A percentile compares a stretch with the other conserved stretches of the same genome.
Evolutionary conservation across 2,113 vertebrate genomes (phyloP).

Genomic region (Mustela lutreola): DNA sequence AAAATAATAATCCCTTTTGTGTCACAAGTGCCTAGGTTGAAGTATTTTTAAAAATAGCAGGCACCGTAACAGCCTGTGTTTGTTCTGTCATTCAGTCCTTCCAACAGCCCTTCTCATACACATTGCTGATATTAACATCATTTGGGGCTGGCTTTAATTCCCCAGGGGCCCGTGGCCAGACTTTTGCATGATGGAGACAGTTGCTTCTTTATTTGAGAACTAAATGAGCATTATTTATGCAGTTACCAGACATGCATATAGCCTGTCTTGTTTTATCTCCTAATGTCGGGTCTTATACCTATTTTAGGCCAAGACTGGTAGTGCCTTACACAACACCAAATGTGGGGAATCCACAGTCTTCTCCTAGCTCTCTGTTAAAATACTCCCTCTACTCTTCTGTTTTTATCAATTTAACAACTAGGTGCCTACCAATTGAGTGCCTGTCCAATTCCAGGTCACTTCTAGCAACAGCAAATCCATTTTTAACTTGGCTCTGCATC

Average conservation of each 20-base stretch:
- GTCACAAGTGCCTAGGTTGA: not conserved
- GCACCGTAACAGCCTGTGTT: not conserved
- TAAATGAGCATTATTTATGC: not conserved
- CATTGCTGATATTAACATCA: not conserved
- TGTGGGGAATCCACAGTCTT: not conserved
- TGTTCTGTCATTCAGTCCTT: not conserved
- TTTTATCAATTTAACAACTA: not conserved
- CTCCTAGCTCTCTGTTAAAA: not conserved
- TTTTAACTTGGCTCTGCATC: not conserved
- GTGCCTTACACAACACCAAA: not conserved
- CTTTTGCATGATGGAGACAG: not conserved
- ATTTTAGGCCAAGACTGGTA: not conserved
- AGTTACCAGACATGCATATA: not conserved
- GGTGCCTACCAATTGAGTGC: not conserved
- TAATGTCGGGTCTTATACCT: not conserved
- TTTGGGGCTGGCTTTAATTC: not conserved
- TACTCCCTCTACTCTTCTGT: not conserved
- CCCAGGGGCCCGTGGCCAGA: not conserved
- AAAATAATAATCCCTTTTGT: not conserved
- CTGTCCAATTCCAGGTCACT: not conserved
- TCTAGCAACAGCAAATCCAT: not conserved
- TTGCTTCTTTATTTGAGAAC: constrained; percentile 4
- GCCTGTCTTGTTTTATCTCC: not conserved
- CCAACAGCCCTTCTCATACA: not conserved
- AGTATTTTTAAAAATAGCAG: not conserved